Evolutionary conservation across 2,797 vertebrate genomes (phyloP).

Genomic region (Halcyon leucocephala): DNA sequence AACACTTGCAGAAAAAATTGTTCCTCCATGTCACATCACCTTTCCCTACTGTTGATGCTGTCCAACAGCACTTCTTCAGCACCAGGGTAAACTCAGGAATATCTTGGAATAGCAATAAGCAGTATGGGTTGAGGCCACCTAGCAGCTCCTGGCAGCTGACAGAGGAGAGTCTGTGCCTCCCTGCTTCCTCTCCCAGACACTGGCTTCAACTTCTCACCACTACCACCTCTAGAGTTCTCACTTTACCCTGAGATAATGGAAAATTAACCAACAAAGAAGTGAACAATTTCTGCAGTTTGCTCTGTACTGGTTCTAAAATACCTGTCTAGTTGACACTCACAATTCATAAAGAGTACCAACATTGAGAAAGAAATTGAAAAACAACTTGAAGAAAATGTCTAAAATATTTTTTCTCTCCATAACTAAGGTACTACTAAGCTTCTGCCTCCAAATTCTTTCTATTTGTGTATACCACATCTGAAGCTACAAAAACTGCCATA

Average conservation of each 20-base stretch:
- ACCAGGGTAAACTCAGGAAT: not conserved
- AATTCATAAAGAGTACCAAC: not conserved
- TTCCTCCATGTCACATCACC: not conserved
- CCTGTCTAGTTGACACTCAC: not conserved
- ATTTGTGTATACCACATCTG: not conserved
- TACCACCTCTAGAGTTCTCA: not conserved
- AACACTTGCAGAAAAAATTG: not conserved
- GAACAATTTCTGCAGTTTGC: not conserved
- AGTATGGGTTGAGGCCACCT: not conserved
- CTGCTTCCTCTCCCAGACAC: not conserved
- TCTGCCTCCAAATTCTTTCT: not conserved
- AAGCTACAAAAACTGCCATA: not conserved
- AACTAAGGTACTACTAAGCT: not conserved
- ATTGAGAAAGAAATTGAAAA: not conserved
- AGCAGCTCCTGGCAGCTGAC: not conserved
- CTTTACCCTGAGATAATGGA: not conserved
- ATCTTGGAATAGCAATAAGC: not conserved
- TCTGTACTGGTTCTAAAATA: not conserved
- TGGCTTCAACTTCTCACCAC: not conserved
- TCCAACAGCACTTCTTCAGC: not conserved
- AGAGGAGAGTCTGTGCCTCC: not conserved
- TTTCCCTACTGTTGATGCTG: accelerated
- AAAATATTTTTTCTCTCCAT: not conserved
- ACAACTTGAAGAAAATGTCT: not conserved
- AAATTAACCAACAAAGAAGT: not conserved